Evolutionary conservation across 2,888 invertebrate species (phyloP).

Genomic region (Amiota minor): DNA sequence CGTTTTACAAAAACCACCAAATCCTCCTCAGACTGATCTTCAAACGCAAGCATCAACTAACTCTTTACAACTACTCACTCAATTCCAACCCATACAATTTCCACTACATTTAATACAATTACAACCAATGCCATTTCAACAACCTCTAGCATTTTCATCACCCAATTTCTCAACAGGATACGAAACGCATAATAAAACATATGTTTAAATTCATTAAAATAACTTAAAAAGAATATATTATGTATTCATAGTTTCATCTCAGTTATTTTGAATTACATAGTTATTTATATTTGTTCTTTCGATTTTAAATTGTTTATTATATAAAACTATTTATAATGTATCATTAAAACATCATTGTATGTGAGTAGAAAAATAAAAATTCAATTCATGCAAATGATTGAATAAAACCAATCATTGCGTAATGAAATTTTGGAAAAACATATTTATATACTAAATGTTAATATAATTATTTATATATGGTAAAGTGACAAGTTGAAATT

Average conservation of each 20-base stretch:
- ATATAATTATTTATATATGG: too few species aligned
- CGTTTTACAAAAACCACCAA: slow-evolving; percentile 29
- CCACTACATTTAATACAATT: slow-evolving; percentile 67
- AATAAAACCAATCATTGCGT: too few species aligned
- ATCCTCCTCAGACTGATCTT: slow-evolving; percentile 35
- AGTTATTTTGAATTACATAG: slow-evolving; percentile 23
- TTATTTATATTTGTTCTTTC: slow-evolving; percentile 30
- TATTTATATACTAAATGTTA: too few species aligned
- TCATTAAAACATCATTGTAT: too few species aligned
- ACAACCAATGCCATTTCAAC: slow-evolving; percentile 67
- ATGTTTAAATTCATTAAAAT: slow-evolving; percentile 27
- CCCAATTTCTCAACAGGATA: slow-evolving; percentile 35
- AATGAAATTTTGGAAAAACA: too few species aligned
- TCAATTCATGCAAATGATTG: too few species aligned
- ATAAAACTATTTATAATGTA: neutral
- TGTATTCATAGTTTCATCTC: slow-evolving; percentile 1
- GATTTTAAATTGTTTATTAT: neutral
- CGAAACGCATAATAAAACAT: slow-evolving; percentile 45
- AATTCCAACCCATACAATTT: slow-evolving; percentile 54
- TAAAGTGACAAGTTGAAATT: too few species aligned
- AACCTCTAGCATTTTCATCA: slow-evolving; percentile 51
- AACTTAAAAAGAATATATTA: slow-evolving; percentile 23
- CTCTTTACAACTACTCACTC: slow-evolving; percentile 53
- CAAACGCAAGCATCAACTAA: slow-evolving; percentile 55
- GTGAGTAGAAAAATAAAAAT: too few species aligned